Base-by-base conservation (phyloP, 2,797 vertebrate genomes). In the Argentina silus region DNA sequence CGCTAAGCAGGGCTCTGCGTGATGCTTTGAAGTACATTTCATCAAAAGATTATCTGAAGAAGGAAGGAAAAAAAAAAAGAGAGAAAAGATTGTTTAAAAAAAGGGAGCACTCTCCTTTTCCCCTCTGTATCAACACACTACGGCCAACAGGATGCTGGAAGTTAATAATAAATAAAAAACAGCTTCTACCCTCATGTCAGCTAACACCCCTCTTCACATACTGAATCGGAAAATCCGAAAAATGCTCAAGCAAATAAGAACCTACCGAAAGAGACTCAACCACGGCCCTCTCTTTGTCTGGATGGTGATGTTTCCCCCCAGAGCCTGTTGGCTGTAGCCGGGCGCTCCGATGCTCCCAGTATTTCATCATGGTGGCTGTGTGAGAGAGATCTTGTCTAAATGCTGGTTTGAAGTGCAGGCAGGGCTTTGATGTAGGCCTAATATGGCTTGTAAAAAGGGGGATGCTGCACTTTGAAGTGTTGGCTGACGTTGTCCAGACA, bases 381-480 rank as follows among this genome's bases (percentile, higher is more conserved):
- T 53, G 80, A 83, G 84, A 78, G 74, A 74, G 82, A 83, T 77
- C 61, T 36, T 76, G 85, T 81, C 67, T 81, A 68, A 87, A 82
- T 80, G 78, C 73, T 77, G 85, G 76, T 81, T 84, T 85, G 84
- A 87, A 82, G 83, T 72, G 67, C 80, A 79, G 80, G 72, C 72
- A 3, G 15, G 0, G 57, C 90, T 93, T 93, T 93, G 91, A 93
- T 92, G 84, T 92, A 72, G 78, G 82, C 78, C 89, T 92, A 91
- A 92, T 90, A 91, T 73, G 86, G 89, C 89, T 89, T 87, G 90
- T 92, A 90, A 93, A 92, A 88, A 84, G 81, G 81, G 85, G 83
- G 83, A 84, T 89, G 79, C 86, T 86, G 84, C 84, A 88, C 90
- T 93, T 93, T 92, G 86, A 93, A 92, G 92, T 93, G 89, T 83